A percentile compares a stretch with the other conserved stretches of the same genome.
These are phyloP conservation scores for Calliopsis andreniformis DNA, from an alignment of 1,140 invertebrate genomes.

Conservation along the genomic window DNA sequence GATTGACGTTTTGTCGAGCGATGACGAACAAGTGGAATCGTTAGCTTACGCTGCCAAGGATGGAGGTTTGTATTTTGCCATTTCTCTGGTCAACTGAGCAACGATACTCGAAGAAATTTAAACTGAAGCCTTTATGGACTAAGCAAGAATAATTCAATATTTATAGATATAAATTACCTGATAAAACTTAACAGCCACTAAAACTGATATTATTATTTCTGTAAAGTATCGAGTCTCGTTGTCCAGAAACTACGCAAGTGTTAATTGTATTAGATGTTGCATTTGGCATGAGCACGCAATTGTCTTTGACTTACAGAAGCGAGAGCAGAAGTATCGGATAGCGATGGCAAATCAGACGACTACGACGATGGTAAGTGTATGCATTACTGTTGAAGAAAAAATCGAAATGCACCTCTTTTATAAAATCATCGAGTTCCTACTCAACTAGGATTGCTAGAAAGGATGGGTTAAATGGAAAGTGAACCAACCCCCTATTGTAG, in stretches of 20 bases:
- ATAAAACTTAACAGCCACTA: no score
- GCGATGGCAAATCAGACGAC: slow-evolving; percentile 74
- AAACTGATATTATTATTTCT: not conserved
- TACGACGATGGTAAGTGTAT: slow-evolving; percentile 71
- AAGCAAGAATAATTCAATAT: no score
- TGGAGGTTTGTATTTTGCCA: slow-evolving; percentile 68
- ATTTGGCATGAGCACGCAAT: slow-evolving; percentile 73
- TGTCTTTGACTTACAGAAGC: slow-evolving; percentile 75
- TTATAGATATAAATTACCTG: no score
- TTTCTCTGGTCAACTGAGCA: not conserved
- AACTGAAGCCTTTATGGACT: no score
- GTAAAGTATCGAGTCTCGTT: not conserved
- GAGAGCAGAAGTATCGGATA: slow-evolving; percentile 78
- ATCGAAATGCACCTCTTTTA: not conserved
- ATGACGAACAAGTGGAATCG: slow-evolving; percentile 77
- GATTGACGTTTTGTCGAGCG: slow-evolving; percentile 70
- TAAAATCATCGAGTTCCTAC: slow-evolving; percentile 14
- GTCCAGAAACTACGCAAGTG: not conserved
- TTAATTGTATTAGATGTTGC: slow-evolving; percentile 37
- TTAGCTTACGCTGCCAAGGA: slow-evolving; percentile 75
- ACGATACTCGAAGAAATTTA: no score
- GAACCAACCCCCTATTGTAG: slow-evolving; percentile 41
- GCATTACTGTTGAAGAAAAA: not conserved
- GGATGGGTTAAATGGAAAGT: slow-evolving; percentile 38
- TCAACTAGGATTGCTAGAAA: not conserved